Evolutionary conservation across 2,797 vertebrate genomes (phyloP), one percentile per base, ranked within the genome.

Genomic region (Thaleichthys pacificus): DNA sequence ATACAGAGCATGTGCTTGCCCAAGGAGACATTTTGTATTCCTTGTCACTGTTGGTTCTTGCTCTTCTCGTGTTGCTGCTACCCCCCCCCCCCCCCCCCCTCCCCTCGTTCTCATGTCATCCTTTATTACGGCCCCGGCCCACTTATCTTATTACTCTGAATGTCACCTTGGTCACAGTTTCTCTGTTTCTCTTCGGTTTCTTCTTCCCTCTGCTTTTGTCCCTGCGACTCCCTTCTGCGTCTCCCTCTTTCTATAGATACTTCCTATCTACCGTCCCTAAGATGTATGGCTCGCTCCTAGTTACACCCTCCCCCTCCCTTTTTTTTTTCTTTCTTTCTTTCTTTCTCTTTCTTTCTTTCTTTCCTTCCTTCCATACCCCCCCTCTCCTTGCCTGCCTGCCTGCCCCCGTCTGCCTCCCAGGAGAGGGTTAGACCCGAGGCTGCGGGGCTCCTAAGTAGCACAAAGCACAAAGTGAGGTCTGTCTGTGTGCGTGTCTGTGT

Each of bases 401-500:
- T 11, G 7, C 54, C 63, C 30, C 47, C 14, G 19, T 9, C 57
- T 22, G 21, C n/a, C 17, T 21, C 72, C 26, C 26, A 47, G n/a
- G 47, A 0, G 69, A 66, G 7, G 19, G 19, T n/a, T 28, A n/a
- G 64, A 5, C 32, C 62, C 26, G 38, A 71, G 60, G 26, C 60
- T n/a, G 15, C 12, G 14, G 42, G 38, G 58, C 14, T 42, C n/a
- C 58, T 42, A 35, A 42, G 24, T 30, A 76, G 69, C 5, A 68
- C 0, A 71, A 68, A 60, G 61, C 49, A 24, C 60, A 66, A 66
- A 60, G 70, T 72, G 68, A 19, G 57, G 9, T 66, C 71, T 72
- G 62, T 72, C 63, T 28, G 63, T 57, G 15, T 24, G 8, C 5
- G 66, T 4, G 54, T 6, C 17, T 54, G 42, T 67, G 47, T 58